Base-by-base conservation (phyloP, 2,797 vertebrate genomes). In the Bothrops alternatus region DNA sequence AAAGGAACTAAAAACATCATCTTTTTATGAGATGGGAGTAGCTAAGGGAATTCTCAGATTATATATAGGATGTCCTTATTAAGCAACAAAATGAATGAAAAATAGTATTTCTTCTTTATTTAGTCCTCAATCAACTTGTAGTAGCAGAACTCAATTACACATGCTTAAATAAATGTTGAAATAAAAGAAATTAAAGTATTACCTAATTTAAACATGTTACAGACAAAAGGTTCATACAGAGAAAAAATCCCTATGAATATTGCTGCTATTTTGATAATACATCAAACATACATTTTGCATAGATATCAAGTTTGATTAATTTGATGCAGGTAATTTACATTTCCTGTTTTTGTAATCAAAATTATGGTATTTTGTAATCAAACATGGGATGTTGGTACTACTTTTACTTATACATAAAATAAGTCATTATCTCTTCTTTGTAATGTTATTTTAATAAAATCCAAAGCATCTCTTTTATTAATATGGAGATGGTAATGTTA, bases 61-160 rank as follows among this genome's bases (percentile, higher is more conserved):
- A 95, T 94, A 14, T 95, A 63, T 37, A 73, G 16, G 69, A 73
- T 73, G 32, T 28, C 91, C 37, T 97, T 91, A 93, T 93, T 96
- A 88, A 93, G 60, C 37, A 91, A 3, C 1, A 12, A 63, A 91
- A 87, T 94, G 61, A 93, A 73, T 90, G 85, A 82, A 53, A 90
- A 86, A 7, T 37, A 69, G 18, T n/a, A 14, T 8, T 10, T n/a
- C 12, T 32, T 73, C 25, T 55, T 57, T n/a, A 87, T 57, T 13
- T 63, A 37, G 55, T 56, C 20, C 7, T n/a, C 55, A 53, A 53
- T 89, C 18, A 82, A n/a, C 25, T 55, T 57, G 10, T 25, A 55
- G 20, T 53, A 42, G 6, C 28, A 85, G 58, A 56, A 2, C 32
- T 60, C 26, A 28, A 60, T 42, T 57, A 69, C 50, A 2, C 32